phyloP scores from a whole-genome alignment of 2,888 invertebrate genomes.

The Volucella inflata region DNA sequence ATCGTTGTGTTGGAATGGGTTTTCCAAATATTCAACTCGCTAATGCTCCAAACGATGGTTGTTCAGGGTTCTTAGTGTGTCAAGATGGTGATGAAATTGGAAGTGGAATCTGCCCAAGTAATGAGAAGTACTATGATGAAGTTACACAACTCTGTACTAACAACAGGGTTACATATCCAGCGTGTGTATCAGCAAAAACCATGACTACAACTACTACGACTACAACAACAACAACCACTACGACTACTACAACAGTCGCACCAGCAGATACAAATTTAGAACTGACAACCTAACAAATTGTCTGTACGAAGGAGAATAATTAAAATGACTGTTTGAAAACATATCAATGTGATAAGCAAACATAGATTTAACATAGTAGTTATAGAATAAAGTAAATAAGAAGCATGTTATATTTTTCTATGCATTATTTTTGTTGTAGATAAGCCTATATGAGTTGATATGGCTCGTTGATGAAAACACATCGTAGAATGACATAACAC shows the following conservation, averaged over 20 bases:
- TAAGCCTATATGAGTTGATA: too few species aligned
- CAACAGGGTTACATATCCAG: slow-evolving; percentile 77
- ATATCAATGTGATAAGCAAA: too few species aligned
- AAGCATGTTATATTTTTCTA: too few species aligned
- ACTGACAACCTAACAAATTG: too few species aligned
- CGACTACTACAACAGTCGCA: neutral
- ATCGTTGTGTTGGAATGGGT: slow-evolving; percentile 80
- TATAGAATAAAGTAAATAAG: too few species aligned
- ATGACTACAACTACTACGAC: neutral
- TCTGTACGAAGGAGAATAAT: too few species aligned
- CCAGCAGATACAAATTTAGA: too few species aligned
- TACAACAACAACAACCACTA: neutral
- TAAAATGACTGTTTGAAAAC: too few species aligned
- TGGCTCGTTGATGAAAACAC: too few species aligned
- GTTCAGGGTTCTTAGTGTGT: slow-evolving; percentile 79
- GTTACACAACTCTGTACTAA: slow-evolving; percentile 79
- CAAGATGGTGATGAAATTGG: slow-evolving; percentile 79
- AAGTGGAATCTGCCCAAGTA: slow-evolving; percentile 77
- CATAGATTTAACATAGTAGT: too few species aligned
- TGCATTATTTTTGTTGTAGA: too few species aligned
- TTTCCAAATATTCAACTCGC: slow-evolving; percentile 78
- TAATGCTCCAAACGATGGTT: slow-evolving; percentile 79
- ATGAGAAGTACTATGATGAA: slow-evolving; percentile 79
- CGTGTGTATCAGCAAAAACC: slow-evolving; percentile 74
- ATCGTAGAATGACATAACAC: too few species aligned